phyloP scores from a whole-genome alignment of 2,113 vertebrate species.

The Monarcha castaneiventris region DNA sequence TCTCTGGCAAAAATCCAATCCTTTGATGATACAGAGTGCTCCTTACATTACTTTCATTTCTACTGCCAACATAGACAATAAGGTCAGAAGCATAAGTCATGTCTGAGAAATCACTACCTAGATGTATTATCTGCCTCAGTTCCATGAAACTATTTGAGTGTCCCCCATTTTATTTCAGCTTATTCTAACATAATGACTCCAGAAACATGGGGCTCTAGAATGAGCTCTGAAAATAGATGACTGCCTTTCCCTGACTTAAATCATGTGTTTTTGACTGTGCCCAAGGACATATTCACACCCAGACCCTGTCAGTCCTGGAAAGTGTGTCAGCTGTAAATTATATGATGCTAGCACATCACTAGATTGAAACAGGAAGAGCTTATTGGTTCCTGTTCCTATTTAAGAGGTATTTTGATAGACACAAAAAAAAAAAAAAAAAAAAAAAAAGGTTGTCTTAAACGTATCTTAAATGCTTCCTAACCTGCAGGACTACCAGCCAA shows the following conservation, averaged over 20 bases:
- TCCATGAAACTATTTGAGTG: not conserved
- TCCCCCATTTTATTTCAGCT: not conserved
- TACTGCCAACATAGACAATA: not conserved
- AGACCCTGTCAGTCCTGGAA: slow-evolving; percentile 44
- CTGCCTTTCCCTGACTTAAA: not conserved
- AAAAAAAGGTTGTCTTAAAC: not conserved
- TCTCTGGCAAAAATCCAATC: not conserved
- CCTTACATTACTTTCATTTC: not conserved
- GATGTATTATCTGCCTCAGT: not conserved
- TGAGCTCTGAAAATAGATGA: not conserved
- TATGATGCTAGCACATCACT: slow-evolving; percentile 31
- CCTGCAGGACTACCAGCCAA: not conserved
- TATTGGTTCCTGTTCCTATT: not conserved
- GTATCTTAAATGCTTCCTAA: not conserved
- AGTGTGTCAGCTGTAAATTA: slow-evolving; percentile 56
- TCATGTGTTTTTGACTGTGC: not conserved
- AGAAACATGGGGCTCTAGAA: not conserved
- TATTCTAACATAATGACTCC: not conserved
- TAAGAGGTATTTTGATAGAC: not conserved
- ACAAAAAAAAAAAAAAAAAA: not conserved
- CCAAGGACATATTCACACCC: slow-evolving; percentile 33
- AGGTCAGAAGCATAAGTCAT: not conserved
- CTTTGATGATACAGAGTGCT: not conserved
- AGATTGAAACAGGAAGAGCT: slow-evolving; percentile 8
- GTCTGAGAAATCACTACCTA: not conserved